Evolutionary conservation across 2,888 invertebrate species (phyloP).

Genomic region (Dryomyza anilis): DNA sequence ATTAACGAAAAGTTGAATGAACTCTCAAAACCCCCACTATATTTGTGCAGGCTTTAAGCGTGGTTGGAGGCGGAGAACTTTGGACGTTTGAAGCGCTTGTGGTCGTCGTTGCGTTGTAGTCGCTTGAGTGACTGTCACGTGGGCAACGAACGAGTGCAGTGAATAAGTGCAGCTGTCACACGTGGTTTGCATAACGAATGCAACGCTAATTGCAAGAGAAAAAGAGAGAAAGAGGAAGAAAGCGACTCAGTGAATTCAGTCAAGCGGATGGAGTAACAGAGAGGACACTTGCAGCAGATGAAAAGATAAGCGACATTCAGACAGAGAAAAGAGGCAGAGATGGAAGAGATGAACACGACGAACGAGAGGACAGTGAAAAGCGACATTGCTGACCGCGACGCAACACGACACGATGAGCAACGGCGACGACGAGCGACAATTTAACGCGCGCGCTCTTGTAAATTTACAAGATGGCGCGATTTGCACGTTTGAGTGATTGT

Average conservation of each 20-base stretch:
- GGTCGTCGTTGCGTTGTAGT: too few relatives aligned
- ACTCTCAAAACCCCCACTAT: neutral
- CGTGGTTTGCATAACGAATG: slow-evolving; percentile 15
- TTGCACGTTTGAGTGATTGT: slow-evolving; percentile 12
- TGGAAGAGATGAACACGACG: too few relatives aligned
- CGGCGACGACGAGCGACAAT: neutral
- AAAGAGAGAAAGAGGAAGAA: neutral
- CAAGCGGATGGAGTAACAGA: too few relatives aligned
- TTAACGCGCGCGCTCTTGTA: neutral
- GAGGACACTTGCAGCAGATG: too few relatives aligned
- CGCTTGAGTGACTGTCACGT: neutral
- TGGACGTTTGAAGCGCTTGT: too few relatives aligned
- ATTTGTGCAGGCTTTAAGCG: neutral
- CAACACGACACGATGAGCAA: too few relatives aligned
- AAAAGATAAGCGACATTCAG: neutral
- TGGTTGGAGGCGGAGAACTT: neutral
- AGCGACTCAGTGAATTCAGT: neutral
- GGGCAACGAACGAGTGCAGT: neutral
- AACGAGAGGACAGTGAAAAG: too few relatives aligned
- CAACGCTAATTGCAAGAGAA: slow-evolving; percentile 2
- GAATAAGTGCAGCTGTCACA: slow-evolving; percentile 13
- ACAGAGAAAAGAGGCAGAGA: too few relatives aligned
- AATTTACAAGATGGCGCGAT: slow-evolving; percentile 11
- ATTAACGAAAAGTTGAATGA: neutral
- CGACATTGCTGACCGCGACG: too few relatives aligned